A percentile compares a stretch with the other conserved stretches of the same genome.
Evolutionary conservation across 2,113 vertebrate genomes (phyloP).

Genomic region (Trochalopteron elliotii): DNA sequence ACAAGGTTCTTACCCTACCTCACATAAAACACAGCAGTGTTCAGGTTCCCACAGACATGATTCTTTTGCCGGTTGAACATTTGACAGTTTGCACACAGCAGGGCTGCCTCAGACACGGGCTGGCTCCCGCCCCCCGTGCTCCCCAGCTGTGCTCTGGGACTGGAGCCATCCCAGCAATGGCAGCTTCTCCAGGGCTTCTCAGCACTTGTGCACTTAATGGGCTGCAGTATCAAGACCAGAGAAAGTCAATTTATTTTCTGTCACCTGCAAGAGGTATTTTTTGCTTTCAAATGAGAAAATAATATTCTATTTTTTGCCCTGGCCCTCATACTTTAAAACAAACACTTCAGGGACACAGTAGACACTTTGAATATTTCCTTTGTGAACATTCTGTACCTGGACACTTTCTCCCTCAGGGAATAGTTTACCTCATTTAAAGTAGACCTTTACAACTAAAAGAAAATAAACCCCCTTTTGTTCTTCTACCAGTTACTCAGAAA

Average conservation of each 20-base stretch:
- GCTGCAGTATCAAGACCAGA: not conserved
- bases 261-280: not conserved
- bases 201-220: accelerated
- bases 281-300: conserved; percentile 8
- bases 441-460: conserved; percentile 13
- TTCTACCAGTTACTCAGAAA: not conserved
- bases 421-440: conserved; percentile 51
- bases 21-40: not conserved
- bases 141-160: not conserved
- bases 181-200: not conserved
- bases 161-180: not conserved
- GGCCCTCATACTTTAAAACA: conserved; percentile 1
- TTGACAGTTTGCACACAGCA: not conserved
- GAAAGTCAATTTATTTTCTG: conserved; percentile 3
- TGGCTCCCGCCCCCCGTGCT: accelerated
- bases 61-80: not conserved
- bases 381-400: conserved; percentile 58
- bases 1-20: not conserved
- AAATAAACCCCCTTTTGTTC: conserved; percentile 29
- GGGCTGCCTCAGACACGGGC: not conserved
- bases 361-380: conserved; percentile 39
- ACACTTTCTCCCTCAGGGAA: conserved; percentile 49
- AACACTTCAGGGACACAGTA: not conserved
- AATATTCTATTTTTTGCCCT: not conserved
- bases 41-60: not conserved